These are phyloP conservation scores for Acridotheres tristis DNA, from an alignment of 2,797 vertebrate genomes.

Conservation along the genomic window DNA sequence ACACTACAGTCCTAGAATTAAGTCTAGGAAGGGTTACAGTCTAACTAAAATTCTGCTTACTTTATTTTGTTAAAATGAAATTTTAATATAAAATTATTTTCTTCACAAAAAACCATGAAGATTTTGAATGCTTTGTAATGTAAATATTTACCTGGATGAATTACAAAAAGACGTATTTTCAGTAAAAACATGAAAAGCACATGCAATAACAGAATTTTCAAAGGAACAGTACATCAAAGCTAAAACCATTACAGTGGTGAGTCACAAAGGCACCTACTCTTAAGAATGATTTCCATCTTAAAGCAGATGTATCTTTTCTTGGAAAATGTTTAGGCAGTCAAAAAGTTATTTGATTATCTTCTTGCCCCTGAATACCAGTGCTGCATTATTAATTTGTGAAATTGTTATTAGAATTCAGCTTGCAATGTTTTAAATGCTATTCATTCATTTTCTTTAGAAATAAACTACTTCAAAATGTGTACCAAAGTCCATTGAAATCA, in stretches of 20 bases:
- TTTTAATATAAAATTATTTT: neutral
- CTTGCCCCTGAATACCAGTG: neutral
- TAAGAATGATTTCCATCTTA: neutral
- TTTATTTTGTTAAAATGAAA: neutral
- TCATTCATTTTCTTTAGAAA: neutral
- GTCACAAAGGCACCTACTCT: neutral
- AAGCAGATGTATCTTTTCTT: neutral
- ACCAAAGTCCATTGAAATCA: neutral
- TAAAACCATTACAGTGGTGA: neutral
- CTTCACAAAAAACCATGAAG: neutral
- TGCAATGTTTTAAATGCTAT: neutral
- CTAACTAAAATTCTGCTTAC: neutral
- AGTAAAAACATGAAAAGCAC: neutral
- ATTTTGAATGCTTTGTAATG: neutral
- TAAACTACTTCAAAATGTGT: neutral
- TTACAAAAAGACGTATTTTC: neutral
- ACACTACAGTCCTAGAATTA: neutral
- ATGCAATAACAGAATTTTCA: neutral
- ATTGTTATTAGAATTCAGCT: neutral
- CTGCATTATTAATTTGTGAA: neutral
- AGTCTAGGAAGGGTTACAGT: neutral
- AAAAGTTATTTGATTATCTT: neutral
- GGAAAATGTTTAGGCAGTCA: neutral
- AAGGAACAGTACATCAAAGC: neutral
- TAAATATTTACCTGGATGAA: neutral